Evolutionary conservation across 2,113 vertebrate species (phyloP).

Genomic region (Vireo altiloquus): DNA sequence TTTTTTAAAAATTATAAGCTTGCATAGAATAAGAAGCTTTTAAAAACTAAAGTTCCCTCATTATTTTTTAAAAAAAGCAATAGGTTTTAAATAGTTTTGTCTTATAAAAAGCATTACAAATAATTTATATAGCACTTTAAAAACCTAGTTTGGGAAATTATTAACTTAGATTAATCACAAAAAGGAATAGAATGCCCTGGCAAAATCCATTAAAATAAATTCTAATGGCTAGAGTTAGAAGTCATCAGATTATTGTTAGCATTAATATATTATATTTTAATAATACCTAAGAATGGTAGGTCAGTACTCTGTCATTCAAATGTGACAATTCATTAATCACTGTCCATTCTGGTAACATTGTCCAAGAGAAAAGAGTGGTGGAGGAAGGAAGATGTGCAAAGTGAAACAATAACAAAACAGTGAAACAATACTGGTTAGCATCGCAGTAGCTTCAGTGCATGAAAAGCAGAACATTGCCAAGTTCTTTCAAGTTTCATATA

Average conservation of each 20-base stretch:
- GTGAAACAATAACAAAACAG: no score
- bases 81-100: background rate
- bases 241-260: background rate
- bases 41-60: background rate
- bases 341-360: background rate
- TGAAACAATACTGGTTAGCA: background rate
- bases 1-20: background rate
- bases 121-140: background rate
- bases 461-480: background rate
- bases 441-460: background rate
- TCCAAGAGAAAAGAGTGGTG: background rate
- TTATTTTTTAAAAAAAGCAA: background rate
- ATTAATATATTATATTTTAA: background rate
- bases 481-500: background rate
- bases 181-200: background rate
- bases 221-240: background rate
- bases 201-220: background rate
- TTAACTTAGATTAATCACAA: background rate
- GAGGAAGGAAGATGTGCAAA: background rate
- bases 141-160: background rate
- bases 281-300: background rate
- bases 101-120: background rate
- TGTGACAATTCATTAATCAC: background rate
- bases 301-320: background rate
- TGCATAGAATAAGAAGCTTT: background rate